Conservation (phyloP, 1,140 invertebrate species). For the Drosophila prosaltans region DNA sequence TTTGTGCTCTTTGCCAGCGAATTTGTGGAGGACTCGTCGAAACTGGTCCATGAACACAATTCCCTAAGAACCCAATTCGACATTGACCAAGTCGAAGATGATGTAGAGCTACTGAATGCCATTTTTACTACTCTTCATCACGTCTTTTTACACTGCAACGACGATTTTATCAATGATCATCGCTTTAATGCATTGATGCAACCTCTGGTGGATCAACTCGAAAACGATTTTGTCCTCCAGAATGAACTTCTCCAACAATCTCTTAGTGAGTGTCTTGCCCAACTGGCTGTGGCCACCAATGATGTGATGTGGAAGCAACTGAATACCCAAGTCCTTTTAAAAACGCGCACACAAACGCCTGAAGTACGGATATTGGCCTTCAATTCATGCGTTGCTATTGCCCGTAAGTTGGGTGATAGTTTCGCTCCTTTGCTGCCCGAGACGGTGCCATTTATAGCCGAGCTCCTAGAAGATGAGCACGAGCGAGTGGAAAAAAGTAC, state of each 20-base stretch:
- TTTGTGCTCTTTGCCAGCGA: conserved; percentile 95
- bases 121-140: conserved; percentile 89
- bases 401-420: conserved; percentile 90
- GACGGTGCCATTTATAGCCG: conserved; percentile 92
- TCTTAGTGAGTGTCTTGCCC: conserved; percentile 90
- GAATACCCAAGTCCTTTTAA: conserved; percentile 94
- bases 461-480: conserved; percentile 93
- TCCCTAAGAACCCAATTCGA: conserved; percentile 79
- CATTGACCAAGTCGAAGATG: conserved; percentile 83
- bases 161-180: conserved; percentile 92
- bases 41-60: conserved; percentile 87
- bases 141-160: conserved; percentile 92
- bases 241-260: conserved; percentile 85
- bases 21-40: conserved; percentile 91
- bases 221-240: conserved; percentile 88
- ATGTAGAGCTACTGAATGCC: conserved; percentile 85
- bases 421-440: conserved; percentile 92
- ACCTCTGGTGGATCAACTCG: conserved; percentile 94
- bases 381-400: conserved; percentile 88
- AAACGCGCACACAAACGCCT: conserved; percentile 90
- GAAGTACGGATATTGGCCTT: conserved; percentile 86
- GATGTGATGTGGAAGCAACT: conserved; percentile 94
- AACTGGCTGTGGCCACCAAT: conserved; percentile 92
- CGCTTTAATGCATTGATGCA: conserved; percentile 92
- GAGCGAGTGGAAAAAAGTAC: conserved; percentile 89